phyloP scores from a whole-genome alignment of 2,113 vertebrate species.

The Scortum barcoo region DNA sequence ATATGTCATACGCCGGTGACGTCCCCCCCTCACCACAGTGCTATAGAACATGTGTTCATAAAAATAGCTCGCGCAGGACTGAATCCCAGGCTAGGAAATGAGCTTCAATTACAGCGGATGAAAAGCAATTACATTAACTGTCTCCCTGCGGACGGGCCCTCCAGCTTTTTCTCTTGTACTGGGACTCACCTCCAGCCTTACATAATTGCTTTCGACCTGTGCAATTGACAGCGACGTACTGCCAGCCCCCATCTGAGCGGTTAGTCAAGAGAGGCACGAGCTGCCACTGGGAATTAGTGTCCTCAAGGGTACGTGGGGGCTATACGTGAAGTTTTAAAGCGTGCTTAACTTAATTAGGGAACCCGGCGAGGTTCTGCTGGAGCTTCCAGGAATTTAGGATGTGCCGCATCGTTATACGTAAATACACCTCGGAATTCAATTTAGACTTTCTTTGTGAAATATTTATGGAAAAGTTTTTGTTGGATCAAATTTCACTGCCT shows the following conservation, averaged over 20 bases:
- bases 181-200: constrained; percentile 72
- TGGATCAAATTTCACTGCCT: constrained; percentile 47
- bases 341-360: constrained; percentile 57
- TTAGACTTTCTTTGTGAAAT: constrained; percentile 16
- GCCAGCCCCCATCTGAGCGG: constrained; percentile 46
- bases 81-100: constrained; percentile 71
- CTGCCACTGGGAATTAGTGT: constrained; percentile 60
- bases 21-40: constrained; percentile 21
- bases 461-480: constrained; percentile 38
- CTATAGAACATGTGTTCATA: constrained; percentile 68
- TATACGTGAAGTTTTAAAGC: constrained; percentile 34
- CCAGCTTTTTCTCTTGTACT: constrained; percentile 52
- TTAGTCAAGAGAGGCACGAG: constrained; percentile 55
- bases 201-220: constrained; percentile 76
- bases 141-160: constrained; percentile 65
- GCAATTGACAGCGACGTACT: constrained; percentile 60
- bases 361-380: constrained; percentile 28
- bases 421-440: constrained; percentile 2
- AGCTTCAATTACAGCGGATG: constrained; percentile 80
- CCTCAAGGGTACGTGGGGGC: constrained; percentile 35
- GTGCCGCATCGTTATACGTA: constrained; percentile 23
- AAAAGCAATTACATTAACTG: constrained; percentile 82
- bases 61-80: constrained; percentile 71
- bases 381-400: constrained; percentile 13
- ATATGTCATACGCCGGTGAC: constrained; percentile 40